Evolutionary conservation across 2,888 invertebrate genomes (phyloP).

Genomic region (Taphrorychus bicolor): DNA sequence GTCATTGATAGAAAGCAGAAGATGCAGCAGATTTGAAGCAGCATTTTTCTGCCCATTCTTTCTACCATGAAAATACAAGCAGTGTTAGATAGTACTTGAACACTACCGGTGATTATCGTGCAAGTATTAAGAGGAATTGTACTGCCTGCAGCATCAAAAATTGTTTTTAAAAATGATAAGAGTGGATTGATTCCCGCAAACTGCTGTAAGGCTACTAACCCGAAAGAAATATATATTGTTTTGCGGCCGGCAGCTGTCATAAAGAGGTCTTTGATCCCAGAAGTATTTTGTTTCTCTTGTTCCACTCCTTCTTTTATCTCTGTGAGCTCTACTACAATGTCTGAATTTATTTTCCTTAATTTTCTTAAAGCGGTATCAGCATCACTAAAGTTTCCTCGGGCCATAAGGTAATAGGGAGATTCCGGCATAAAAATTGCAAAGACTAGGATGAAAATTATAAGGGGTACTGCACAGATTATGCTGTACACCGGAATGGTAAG

Average conservation of each 20-base stretch:
- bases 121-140: conserved; percentile 33
- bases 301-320: conserved; percentile 37
- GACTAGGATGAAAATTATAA: conserved; percentile 36
- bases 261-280: conserved; percentile 64
- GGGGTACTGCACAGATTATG: conserved; percentile 35
- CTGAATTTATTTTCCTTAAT: conserved; percentile 30
- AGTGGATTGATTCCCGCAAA: conserved; percentile 45
- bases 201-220: conserved; percentile 44
- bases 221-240: conserved; percentile 40
- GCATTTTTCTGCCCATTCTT: conserved; percentile 29
- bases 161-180: conserved; percentile 55
- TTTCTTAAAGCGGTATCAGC: conserved; percentile 70
- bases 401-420: conserved; percentile 44
- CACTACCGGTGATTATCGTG: conserved; percentile 35
- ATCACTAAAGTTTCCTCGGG: conserved; percentile 64
- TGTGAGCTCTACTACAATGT: conserved; percentile 37
- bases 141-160: conserved; percentile 69
- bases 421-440: conserved; percentile 42
- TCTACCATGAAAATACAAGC: conserved; percentile 37
- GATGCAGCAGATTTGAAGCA: conserved; percentile 31
- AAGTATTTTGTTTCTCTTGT: conserved; percentile 22
- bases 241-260: conserved; percentile 72
- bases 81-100: conserved; percentile 36
- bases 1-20: conserved; percentile 68
- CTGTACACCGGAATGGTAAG: conserved; percentile 31